Conservation (phyloP, 2,797 vertebrate genomes). For the Gymnoscopelus microlampas region DNA sequence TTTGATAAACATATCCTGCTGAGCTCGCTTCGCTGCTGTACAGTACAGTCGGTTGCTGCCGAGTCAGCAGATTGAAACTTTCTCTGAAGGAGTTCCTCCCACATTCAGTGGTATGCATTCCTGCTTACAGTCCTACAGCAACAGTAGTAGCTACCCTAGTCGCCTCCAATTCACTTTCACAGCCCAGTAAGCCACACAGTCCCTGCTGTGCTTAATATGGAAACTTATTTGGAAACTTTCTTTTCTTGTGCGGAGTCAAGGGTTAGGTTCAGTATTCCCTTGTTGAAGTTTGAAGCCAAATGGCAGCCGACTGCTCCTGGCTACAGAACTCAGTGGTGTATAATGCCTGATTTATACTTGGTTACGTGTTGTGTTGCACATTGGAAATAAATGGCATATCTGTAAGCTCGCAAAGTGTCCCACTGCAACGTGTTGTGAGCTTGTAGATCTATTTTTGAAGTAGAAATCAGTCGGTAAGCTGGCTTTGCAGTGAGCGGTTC, state of each 20-base stretch:
- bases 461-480: too few relatives aligned
- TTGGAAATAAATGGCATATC: too few relatives aligned
- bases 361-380: too few relatives aligned
- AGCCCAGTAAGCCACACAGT: constrained; percentile 43
- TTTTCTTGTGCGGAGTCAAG: constrained; percentile 39
- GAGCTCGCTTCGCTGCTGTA: constrained; percentile 25
- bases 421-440: too few relatives aligned
- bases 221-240: constrained; percentile 62
- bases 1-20: not conserved
- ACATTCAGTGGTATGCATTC: constrained; percentile 38
- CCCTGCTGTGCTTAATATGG: constrained; percentile 49
- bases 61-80: constrained; percentile 67
- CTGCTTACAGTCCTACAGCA: constrained; percentile 38
- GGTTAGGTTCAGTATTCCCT: constrained; percentile 41
- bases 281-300: constrained; percentile 35
- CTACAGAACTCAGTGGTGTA: constrained; percentile 18
- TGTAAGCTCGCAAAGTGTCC: too few relatives aligned
- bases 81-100: constrained; percentile 51
- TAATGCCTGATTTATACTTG: not conserved
- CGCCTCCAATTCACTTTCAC: constrained; percentile 52
- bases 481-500: too few relatives aligned
- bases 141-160: constrained; percentile 33
- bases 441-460: too few relatives aligned
- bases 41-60: constrained; percentile 30
- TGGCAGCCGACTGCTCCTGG: constrained; percentile 32